Conservation (phyloP, 1,140 invertebrate genomes). For the Paralvinella palmiformis region DNA sequence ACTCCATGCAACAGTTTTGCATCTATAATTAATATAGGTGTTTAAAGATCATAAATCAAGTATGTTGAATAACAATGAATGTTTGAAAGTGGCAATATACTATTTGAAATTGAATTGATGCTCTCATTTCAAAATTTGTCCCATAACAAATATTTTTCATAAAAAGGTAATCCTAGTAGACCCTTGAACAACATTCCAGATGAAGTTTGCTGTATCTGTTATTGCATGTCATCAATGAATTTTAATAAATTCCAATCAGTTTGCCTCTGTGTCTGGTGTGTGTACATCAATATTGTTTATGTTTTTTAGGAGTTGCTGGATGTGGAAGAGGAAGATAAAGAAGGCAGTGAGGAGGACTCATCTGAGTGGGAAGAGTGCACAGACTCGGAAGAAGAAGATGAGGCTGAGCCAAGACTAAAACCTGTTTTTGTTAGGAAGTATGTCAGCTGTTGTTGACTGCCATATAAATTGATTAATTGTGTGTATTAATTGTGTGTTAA, state of each 20-base stretch:
- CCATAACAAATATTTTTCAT: background rate
- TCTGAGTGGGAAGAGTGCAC: constrained; percentile 60
- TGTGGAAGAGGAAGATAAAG: constrained; percentile 68
- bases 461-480: too few species aligned
- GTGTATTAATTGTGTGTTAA: too few species aligned
- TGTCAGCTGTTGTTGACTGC: too few species aligned
- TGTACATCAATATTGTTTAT: background rate
- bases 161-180: background rate
- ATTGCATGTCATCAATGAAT: background rate
- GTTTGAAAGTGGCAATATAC: too few species aligned
- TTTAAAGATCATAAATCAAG: too few species aligned
- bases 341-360: constrained; percentile 62
- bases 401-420: constrained; percentile 81
- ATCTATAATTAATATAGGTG: too few species aligned
- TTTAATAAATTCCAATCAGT: background rate
- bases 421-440: constrained; percentile 92
- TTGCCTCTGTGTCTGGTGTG: background rate
- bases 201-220: background rate
- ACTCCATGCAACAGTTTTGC: too few species aligned
- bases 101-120: too few species aligned
- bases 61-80: too few species aligned
- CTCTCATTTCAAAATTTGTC: too few species aligned
- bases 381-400: constrained; percentile 67
- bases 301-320: constrained; percentile 53
- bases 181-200: too few species aligned